These are phyloP conservation scores for Chrysaora quinquecirrha DNA, from an alignment of 30 jellyfish, hydroid and myxozoan species.

Conservation along the genomic window DNA sequence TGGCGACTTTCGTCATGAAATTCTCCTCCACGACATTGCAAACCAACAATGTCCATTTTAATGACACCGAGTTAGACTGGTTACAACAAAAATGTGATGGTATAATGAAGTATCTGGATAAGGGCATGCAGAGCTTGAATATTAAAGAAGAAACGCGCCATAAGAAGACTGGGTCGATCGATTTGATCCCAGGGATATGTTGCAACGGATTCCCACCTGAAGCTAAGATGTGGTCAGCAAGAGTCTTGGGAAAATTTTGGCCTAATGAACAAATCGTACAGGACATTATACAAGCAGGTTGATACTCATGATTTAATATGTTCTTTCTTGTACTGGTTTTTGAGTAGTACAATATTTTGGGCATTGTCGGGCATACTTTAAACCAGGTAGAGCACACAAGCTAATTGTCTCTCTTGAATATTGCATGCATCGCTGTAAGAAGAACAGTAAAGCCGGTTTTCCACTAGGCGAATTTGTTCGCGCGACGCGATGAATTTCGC, in stretches of 20 bases:
- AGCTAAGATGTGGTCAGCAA: conserved; percentile 15
- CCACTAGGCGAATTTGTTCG: no score
- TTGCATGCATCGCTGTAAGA: no score
- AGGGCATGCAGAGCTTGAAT: neutral
- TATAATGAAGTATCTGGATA: neutral
- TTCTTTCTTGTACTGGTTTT: no score
- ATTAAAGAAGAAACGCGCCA: neutral
- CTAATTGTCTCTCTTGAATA: no score
- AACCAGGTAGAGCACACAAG: no score
- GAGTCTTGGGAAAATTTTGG: conserved; percentile 48
- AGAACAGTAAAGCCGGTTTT: no score
- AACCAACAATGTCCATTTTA: neutral
- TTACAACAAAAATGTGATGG: neutral
- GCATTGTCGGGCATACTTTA: no score
- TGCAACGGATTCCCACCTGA: conserved; percentile 53
- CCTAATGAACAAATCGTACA: conserved; percentile 29
- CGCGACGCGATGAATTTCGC: no score
- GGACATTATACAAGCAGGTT: conserved; percentile 15
- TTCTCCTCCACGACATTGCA: neutral
- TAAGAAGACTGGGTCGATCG: conserved; percentile 28
- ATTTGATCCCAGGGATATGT: conserved; percentile 44
- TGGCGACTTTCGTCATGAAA: neutral
- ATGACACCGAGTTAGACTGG: neutral
- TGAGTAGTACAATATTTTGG: no score
- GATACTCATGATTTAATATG: no score